These are phyloP conservation scores for Drosophila nikananu DNA, from an alignment of 1,140 invertebrate species.

Conservation along the genomic window DNA sequence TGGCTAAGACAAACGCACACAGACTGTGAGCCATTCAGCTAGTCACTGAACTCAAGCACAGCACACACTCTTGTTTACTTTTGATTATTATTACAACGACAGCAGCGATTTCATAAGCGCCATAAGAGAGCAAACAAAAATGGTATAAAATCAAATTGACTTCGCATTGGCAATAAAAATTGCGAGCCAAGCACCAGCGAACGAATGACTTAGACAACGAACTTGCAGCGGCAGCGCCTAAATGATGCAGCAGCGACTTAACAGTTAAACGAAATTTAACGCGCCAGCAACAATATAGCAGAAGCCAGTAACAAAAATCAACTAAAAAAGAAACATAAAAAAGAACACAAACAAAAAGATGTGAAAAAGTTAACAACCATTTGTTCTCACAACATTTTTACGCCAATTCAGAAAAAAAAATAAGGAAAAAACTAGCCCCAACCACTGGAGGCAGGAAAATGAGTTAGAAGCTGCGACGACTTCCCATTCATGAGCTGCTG, in stretches of 20 bases:
- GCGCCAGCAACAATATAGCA: constrained; percentile 50
- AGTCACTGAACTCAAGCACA: constrained; percentile 22
- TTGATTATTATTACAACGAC: constrained; percentile 49
- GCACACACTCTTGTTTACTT: constrained; percentile 44
- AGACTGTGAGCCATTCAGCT: background rate
- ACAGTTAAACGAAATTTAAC: constrained; percentile 78
- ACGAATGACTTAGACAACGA: constrained; percentile 73
- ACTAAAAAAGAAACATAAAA: constrained; percentile 33
- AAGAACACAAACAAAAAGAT: constrained; percentile 40
- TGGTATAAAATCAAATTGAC: constrained; percentile 39
- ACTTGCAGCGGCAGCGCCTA: constrained; percentile 51
- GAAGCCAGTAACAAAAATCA: constrained; percentile 57
- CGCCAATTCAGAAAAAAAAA: constrained; percentile 76
- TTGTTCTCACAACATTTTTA: constrained; percentile 84
- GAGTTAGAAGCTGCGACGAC: constrained; percentile 76
- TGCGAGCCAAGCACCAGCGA: constrained; percentile 26
- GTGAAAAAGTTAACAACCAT: constrained; percentile 82
- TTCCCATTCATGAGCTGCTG: constrained; percentile 77
- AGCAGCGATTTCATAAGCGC: constrained; percentile 42
- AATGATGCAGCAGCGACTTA: constrained; percentile 37
- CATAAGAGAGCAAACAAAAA: constrained; percentile 28
- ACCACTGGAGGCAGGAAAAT: constrained; percentile 61
- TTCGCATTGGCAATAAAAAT: constrained; percentile 61
- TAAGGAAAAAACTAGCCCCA: constrained; percentile 36
- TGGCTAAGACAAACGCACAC: constrained; percentile 6